Conservation (phyloP, 2,113 vertebrate species). For the Oreochromis tanganicae region DNA sequence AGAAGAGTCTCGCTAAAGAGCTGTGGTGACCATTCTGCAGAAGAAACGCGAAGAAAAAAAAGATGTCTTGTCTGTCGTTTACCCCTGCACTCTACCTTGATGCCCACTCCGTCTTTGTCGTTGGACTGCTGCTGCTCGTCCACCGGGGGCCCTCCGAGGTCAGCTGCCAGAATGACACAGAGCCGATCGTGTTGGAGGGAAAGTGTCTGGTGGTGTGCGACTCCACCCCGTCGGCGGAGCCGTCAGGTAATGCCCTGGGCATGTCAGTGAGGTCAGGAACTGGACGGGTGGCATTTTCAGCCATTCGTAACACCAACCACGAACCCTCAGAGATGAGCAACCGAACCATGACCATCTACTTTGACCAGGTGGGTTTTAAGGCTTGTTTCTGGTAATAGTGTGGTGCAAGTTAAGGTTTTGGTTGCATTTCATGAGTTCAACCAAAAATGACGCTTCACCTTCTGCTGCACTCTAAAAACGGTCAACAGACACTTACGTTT, state of each 20-base stretch:
- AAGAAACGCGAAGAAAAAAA: neutral
- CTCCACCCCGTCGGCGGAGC: slow-evolving; percentile 67
- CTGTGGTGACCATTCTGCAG: neutral
- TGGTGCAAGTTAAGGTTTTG: neutral
- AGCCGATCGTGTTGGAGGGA: slow-evolving; percentile 75
- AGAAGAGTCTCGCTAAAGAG: neutral
- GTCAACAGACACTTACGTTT: accelerated
- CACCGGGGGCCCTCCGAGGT: slow-evolving; percentile 28
- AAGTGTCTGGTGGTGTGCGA: slow-evolving; percentile 79
- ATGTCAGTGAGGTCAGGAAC: slow-evolving; percentile 75
- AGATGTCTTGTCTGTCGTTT: slow-evolving; percentile 9
- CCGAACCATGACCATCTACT: slow-evolving; percentile 78
- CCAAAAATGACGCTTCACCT: neutral
- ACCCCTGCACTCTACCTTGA: neutral
- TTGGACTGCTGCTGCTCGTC: slow-evolving; percentile 42
- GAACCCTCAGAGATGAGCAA: slow-evolving; percentile 80
- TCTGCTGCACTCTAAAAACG: neutral
- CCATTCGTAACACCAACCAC: slow-evolving; percentile 75
- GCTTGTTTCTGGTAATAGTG: neutral
- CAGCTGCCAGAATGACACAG: slow-evolving; percentile 72
- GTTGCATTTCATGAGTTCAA: neutral
- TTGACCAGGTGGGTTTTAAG: slow-evolving; percentile 69
- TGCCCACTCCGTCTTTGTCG: neutral
- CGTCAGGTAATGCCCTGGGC: slow-evolving; percentile 69
- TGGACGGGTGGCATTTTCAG: slow-evolving; percentile 73